Base-by-base conservation (phyloP, 2,797 vertebrate species). In the Tarsius wallacei region DNA sequence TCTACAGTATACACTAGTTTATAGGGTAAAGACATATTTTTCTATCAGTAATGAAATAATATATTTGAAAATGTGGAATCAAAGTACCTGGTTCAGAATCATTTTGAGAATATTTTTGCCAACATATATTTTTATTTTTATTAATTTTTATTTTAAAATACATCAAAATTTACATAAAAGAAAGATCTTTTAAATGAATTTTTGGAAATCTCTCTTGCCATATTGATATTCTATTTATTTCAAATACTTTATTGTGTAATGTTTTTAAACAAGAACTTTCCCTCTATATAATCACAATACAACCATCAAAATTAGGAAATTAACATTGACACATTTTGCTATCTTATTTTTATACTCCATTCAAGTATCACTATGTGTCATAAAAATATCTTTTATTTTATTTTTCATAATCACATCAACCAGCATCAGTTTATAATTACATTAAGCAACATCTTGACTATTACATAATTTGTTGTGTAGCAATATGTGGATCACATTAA, bases 51-150 rank as follows among this genome's bases (percentile, higher is more conserved):
- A 61, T 78, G 11, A 96, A 76, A 71, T 64, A 59, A 66, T 42
- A 26, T 51, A 51, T 70, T 93, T 85, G 16, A 88, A 92, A 77
- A 10, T 33, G 1, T 78, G 11, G 49, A 73, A 76, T 95, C 49
- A 94, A 93, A 63, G 31, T 73, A 17, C 19, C 12, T 96, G 9
- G 15, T 55, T 70, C 22, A 57, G 82, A 95, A 80, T 74, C 63
- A 91, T 82, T 96, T 91, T 53, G 21, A 82, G 68, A 33, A 42
- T 93, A 49, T 70, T 28, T 89, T 87, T 86, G 26, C 89, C 76
- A 76, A 57, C 11, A 64, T 31, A 91, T 47, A 66, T 21, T 88
- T 82, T n/a, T 16, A 33, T 51, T 73, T 71, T 66, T n/a, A 64
- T 28, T 70, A 42, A 42, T 42, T 74, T 81, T 74, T 88, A 51